Percentiles rank a stretch among this genome's conserved stretches.
These are phyloP conservation scores for Noctua janthina DNA, from an alignment of 2,888 invertebrate genomes.

Conservation along the genomic window DNA sequence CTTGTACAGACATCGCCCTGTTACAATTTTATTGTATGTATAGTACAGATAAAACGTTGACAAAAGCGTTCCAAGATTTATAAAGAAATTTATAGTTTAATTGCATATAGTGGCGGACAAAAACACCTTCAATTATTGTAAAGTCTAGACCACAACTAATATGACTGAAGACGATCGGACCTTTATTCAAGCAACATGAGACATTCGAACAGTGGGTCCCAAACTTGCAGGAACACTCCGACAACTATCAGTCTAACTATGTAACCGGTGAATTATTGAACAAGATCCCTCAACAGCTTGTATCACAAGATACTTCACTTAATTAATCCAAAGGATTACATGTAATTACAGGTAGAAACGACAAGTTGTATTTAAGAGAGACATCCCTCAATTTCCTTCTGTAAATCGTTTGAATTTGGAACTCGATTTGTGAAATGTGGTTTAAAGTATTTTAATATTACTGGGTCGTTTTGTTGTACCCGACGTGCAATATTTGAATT, in stretches of 20 bases:
- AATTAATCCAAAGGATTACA: conserved; percentile 47
- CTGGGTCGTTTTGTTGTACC: not conserved
- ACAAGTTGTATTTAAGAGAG: conserved; percentile 28
- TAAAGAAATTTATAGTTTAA: not conserved
- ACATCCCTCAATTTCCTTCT: not conserved
- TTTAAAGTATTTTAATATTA: conserved; percentile 4
- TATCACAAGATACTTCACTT: conserved; percentile 60
- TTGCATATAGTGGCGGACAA: not conserved
- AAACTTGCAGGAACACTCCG: conserved; percentile 44
- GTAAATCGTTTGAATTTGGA: conserved; percentile 20
- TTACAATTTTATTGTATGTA: no score
- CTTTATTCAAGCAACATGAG: conserved; percentile 15
- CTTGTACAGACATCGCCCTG: no score
- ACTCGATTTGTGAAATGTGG: conserved; percentile 14
- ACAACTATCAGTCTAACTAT: conserved; percentile 56
- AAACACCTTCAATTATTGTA: not conserved
- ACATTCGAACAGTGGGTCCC: conserved; percentile 30
- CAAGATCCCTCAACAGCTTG: conserved; percentile 26
- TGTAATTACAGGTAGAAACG: not conserved
- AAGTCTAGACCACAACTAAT: not conserved
- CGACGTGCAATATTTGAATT: not conserved
- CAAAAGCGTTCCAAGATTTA: not conserved
- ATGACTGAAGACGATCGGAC: not conserved
- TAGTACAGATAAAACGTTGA: no score
- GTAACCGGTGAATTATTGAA: conserved; percentile 58